A percentile compares a stretch with the other conserved stretches of the same genome.
Evolutionary conservation across 2,113 vertebrate genomes (phyloP).

Genomic region (Heliornis fulica): DNA sequence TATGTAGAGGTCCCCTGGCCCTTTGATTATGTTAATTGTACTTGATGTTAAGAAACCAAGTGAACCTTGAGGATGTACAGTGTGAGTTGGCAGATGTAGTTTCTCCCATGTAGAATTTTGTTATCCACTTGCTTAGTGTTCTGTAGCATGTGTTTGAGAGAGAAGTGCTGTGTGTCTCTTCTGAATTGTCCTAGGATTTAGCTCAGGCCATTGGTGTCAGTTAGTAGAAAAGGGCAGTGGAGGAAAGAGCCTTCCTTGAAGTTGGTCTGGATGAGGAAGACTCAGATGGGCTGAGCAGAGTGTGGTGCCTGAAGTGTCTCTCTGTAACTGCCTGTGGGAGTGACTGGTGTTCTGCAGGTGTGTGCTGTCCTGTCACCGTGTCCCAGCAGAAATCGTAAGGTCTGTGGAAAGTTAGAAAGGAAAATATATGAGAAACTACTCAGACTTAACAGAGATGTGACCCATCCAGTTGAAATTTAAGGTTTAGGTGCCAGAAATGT

Average conservation of each 20-base stretch:
- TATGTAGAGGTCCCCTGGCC: not conserved
- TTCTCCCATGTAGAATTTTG: not conserved
- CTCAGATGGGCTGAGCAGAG: not conserved
- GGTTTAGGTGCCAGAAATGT: not conserved
- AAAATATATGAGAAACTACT: not conserved
- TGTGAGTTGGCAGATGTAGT: not conserved
- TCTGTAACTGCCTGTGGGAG: fast-evolving
- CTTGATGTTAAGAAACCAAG: not conserved
- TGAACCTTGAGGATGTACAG: not conserved
- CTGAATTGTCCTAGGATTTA: not conserved
- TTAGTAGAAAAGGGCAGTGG: not conserved
- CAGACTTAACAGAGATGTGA: not conserved
- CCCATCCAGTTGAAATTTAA: not conserved
- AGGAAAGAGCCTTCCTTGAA: not conserved
- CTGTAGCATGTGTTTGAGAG: not conserved
- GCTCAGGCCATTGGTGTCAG: not conserved
- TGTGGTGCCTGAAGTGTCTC: not conserved
- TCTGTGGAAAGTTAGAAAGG: not conserved
- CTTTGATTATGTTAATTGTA: not conserved
- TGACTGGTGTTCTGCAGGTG: not conserved
- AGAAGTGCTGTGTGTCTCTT: not conserved
- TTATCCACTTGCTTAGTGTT: not conserved
- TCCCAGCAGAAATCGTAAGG: not conserved
- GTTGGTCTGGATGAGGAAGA: not conserved
- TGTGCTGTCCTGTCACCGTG: fast-evolving